Conservation (phyloP, 2,888 invertebrate genomes). For the Erannis defoliaria region DNA sequence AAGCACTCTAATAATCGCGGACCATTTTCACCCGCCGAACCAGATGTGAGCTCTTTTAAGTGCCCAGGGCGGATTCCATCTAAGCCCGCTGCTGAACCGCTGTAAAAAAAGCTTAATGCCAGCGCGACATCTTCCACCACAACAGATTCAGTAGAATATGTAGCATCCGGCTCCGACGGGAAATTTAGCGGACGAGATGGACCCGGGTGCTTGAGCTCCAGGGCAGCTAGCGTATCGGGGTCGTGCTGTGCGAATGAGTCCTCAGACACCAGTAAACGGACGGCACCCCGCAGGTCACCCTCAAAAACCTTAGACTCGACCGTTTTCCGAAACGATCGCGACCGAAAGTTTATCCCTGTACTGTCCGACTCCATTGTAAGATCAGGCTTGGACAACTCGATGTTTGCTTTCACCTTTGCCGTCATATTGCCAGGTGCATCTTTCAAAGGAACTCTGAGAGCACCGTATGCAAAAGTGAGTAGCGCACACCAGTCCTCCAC, state of each 20-base stretch:
- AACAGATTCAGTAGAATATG: background rate
- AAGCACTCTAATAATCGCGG: background rate
- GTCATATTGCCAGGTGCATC: background rate
- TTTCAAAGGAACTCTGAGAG: conserved; percentile 1
- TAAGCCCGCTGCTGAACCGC: background rate
- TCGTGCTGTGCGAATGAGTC: background rate
- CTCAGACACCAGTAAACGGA: background rate
- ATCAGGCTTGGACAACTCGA: background rate
- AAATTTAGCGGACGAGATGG: background rate
- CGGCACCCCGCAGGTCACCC: background rate
- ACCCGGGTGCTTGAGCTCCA: background rate
- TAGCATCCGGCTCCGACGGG: background rate
- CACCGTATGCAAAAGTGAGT: conserved; percentile 2
- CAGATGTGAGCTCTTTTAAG: background rate
- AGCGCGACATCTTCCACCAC: background rate
- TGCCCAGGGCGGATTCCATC: background rate
- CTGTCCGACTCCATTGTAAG: too few species aligned
- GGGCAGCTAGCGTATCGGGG: background rate
- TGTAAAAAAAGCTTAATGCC: background rate
- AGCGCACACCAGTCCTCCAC: conserved; percentile 5
- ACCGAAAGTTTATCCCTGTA: too few species aligned
- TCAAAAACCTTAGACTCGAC: background rate
- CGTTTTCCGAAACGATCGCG: background rate
- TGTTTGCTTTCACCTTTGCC: conserved; percentile 12
- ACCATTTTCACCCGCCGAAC: background rate